phyloP scores from a whole-genome alignment of 2,797 vertebrate genomes.

The Zonotrichia albicollis region DNA sequence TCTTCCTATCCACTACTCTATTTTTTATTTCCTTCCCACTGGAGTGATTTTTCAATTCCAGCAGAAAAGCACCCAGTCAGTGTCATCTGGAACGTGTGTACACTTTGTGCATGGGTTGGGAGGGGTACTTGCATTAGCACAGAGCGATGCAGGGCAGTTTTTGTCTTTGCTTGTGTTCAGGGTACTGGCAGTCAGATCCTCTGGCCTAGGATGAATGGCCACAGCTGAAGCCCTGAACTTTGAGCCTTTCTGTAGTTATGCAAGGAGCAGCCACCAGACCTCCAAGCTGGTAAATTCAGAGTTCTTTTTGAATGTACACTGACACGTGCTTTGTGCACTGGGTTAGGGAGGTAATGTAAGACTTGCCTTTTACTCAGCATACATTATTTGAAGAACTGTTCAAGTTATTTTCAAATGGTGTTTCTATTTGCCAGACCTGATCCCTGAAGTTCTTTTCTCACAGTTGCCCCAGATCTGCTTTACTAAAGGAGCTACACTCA shows the following conservation, averaged over 20 bases:
- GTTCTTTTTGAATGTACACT: neutral
- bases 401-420: neutral
- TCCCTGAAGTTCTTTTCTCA: neutral
- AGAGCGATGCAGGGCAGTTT: neutral
- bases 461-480: neutral
- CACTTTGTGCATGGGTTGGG: rapidly evolving
- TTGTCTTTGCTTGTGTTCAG: neutral
- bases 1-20: neutral
- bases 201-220: neutral
- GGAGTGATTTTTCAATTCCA: neutral
- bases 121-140: neutral
- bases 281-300: neutral
- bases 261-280: neutral
- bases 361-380: neutral
- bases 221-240: neutral
- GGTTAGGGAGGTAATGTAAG: neutral
- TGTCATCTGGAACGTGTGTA: neutral
- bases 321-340: neutral
- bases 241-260: neutral
- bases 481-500: neutral
- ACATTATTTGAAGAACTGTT: neutral
- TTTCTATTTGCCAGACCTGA: conserved; percentile 1
- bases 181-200: neutral
- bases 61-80: neutral
- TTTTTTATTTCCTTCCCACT: neutral